Conservation (phyloP, 2,797 vertebrate species). For the Ispidina picta region DNA sequence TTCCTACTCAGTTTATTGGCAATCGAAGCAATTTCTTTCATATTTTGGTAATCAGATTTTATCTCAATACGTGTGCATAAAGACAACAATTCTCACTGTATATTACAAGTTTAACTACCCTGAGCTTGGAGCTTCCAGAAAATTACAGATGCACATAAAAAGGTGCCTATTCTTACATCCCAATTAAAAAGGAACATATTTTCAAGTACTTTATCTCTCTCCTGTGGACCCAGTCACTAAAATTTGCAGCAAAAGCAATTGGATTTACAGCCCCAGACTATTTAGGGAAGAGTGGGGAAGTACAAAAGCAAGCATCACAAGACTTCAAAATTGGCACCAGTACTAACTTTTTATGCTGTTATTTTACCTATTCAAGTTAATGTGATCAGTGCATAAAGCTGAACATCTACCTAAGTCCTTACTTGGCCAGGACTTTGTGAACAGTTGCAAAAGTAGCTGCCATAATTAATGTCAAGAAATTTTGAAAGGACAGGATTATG, state of each 20-base stretch:
- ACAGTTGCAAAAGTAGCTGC: background rate
- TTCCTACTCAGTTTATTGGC: background rate
- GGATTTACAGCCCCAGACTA: background rate
- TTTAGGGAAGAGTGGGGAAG: background rate
- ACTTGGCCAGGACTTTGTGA: background rate
- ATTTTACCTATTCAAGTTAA: background rate
- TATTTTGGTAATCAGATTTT: background rate
- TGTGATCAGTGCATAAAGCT: background rate
- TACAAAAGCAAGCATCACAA: background rate
- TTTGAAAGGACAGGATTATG: background rate
- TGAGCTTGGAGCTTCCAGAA: background rate
- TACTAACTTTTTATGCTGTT: background rate
- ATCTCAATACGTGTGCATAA: background rate
- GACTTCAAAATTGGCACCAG: background rate
- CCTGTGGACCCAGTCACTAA: background rate
- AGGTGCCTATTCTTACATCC: background rate
- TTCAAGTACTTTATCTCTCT: background rate
- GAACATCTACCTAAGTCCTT: background rate
- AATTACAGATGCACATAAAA: background rate
- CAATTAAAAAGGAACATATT: constrained; percentile 2
- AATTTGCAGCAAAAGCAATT: background rate
- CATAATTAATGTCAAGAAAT: background rate
- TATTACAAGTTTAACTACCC: background rate
- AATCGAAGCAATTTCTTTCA: background rate
- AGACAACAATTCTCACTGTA: background rate